These are phyloP conservation scores for Muntiacus reevesi DNA, from an alignment of 2,113 vertebrate species.

Conservation along the genomic window DNA sequence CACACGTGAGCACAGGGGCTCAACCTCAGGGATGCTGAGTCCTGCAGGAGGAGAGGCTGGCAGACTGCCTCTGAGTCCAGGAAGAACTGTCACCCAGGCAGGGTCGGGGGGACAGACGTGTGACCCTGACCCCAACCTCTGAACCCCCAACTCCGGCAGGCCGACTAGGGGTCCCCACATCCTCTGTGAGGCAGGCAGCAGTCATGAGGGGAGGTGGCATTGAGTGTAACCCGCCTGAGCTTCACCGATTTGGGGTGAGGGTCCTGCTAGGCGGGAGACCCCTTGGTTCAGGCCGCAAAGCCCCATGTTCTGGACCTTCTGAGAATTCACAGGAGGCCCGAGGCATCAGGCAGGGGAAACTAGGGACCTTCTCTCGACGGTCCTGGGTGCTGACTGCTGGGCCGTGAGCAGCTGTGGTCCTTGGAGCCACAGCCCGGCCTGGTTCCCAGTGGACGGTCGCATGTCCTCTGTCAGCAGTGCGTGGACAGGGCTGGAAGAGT, in stretches of 20 bases:
- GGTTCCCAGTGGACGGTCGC: background rate
- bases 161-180: background rate
- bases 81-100: background rate
- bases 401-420: background rate
- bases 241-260: background rate
- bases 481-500: background rate
- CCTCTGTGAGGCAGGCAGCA: background rate
- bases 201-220: background rate
- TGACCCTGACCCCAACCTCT: background rate
- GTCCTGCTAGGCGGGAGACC: background rate
- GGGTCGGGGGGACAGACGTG: rapidly evolving
- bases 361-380: background rate
- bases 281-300: background rate
- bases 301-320: background rate
- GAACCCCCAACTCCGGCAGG: background rate
- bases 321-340: background rate
- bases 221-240: background rate
- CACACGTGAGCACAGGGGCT: background rate
- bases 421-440: background rate
- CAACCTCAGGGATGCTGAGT: background rate
- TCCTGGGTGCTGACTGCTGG: background rate
- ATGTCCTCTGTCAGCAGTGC: background rate
- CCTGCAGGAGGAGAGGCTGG: background rate
- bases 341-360: background rate
- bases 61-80: background rate